Conservation (phyloP, 2,888 invertebrate genomes). For the Acanthococcus lagerstroemiae region DNA sequence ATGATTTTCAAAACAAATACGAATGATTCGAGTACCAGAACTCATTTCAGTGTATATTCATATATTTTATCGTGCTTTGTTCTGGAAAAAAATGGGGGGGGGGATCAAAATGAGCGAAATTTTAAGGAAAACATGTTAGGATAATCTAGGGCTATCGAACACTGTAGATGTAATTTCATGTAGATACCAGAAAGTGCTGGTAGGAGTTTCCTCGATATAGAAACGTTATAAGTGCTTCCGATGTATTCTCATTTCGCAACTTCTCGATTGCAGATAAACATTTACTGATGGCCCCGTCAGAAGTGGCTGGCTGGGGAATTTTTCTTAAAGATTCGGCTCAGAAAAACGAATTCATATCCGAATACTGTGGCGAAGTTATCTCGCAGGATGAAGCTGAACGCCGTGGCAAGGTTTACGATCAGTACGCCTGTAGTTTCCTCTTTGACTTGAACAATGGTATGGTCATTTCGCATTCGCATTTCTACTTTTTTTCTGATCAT, state of each 20-base stretch:
- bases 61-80: too few species aligned
- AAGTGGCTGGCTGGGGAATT: slow-evolving; percentile 99
- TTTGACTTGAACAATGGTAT: slow-evolving; percentile 95
- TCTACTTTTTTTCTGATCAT: neutral
- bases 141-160: too few species aligned
- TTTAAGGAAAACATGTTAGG: too few species aligned
- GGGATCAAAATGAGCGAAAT: too few species aligned
- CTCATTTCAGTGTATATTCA: too few species aligned
- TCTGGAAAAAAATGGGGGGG: too few species aligned
- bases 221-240: too few species aligned
- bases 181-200: too few species aligned
- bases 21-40: too few species aligned
- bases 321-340: slow-evolving; percentile 90
- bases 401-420: slow-evolving; percentile 97
- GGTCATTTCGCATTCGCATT: slow-evolving; percentile 32
- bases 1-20: too few species aligned
- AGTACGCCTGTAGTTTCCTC: slow-evolving; percentile 97
- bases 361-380: slow-evolving; percentile 98
- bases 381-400: slow-evolving; percentile 98
- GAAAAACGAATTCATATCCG: slow-evolving; percentile 98
- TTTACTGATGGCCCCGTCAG: slow-evolving; percentile 88
- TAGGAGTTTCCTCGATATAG: too few species aligned
- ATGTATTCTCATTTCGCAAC: neutral
- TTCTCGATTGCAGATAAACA: slow-evolving; percentile 53
- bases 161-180: too few species aligned